phyloP scores from a whole-genome alignment of 2,113 vertebrate species.

The Etheostoma spectabile region DNA sequence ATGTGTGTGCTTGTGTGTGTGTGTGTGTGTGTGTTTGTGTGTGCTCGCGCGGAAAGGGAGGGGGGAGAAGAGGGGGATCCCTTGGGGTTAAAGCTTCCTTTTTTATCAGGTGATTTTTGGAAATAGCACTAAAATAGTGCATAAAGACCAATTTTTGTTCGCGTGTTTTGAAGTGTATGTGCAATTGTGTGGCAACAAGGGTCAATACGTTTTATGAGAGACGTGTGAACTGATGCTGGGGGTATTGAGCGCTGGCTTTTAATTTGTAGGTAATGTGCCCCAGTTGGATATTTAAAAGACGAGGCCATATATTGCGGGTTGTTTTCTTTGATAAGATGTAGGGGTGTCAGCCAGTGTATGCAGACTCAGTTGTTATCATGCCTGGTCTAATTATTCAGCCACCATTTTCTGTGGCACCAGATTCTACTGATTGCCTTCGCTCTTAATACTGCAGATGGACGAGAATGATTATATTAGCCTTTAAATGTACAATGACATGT shows the following conservation, averaged over 20 bases:
- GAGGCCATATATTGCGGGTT: slow-evolving; percentile 38
- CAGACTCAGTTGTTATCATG: slow-evolving; percentile 80
- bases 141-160: slow-evolving; percentile 7
- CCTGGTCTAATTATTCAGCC: slow-evolving; percentile 86
- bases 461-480: slow-evolving; percentile 28
- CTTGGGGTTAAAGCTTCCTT: slow-evolving; percentile 22
- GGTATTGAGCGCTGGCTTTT: slow-evolving; percentile 67
- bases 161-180: slow-evolving; percentile 15
- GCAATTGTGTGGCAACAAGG: slow-evolving; percentile 53
- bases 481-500: background rate
- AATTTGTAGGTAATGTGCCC: slow-evolving; percentile 68
- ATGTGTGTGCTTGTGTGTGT: slow-evolving; percentile 1
- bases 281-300: slow-evolving; percentile 57
- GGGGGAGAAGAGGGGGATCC: background rate
- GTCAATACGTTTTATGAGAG: slow-evolving; percentile 72
- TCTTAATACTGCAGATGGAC: slow-evolving; percentile 70
- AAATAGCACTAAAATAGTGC: slow-evolving; percentile 14
- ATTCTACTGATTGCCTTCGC: slow-evolving; percentile 83
- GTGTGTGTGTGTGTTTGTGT: slow-evolving; percentile 3
- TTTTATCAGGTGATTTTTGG: slow-evolving; percentile 8
- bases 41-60: background rate
- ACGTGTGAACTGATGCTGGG: slow-evolving; percentile 67
- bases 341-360: slow-evolving; percentile 53
- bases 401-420: slow-evolving; percentile 87
- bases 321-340: slow-evolving; percentile 52